Evolutionary conservation across 1,140 invertebrate genomes (phyloP).

Genomic region (Leguminivora glycinivorella): DNA sequence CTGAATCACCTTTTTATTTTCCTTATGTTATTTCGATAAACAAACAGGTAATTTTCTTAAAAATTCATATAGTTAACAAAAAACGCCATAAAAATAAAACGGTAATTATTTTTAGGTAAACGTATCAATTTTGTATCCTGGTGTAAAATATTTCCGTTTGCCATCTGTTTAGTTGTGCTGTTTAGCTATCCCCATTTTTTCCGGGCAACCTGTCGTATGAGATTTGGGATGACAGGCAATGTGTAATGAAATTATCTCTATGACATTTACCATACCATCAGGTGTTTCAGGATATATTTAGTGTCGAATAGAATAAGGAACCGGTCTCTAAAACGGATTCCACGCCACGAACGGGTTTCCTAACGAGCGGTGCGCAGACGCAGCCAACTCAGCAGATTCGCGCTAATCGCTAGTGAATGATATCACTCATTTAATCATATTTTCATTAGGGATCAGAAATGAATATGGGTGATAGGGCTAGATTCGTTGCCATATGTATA

Average conservation of each 20-base stretch:
- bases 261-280: too few relatives aligned
- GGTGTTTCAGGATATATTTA: constrained; percentile 14
- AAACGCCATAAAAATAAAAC: background rate
- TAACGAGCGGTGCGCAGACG: background rate
- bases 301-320: constrained; percentile 26
- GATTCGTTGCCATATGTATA: too few relatives aligned
- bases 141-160: too few relatives aligned
- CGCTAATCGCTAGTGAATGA: background rate
- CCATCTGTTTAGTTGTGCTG: too few relatives aligned
- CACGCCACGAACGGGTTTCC: constrained; percentile 43
- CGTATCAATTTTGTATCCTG: background rate
- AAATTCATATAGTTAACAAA: background rate
- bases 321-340: constrained; percentile 44
- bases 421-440: background rate
- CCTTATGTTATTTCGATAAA: background rate
- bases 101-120: background rate
- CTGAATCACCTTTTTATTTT: too few relatives aligned
- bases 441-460: background rate
- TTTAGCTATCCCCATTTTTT: too few relatives aligned
- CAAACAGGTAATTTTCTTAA: background rate
- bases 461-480: too few relatives aligned
- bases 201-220: too few relatives aligned
- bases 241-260: too few relatives aligned
- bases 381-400: background rate
- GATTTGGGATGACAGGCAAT: too few relatives aligned